These are phyloP conservation scores for Mya arenaria DNA, from an alignment of 1,140 invertebrate species.

Conservation along the genomic window DNA sequence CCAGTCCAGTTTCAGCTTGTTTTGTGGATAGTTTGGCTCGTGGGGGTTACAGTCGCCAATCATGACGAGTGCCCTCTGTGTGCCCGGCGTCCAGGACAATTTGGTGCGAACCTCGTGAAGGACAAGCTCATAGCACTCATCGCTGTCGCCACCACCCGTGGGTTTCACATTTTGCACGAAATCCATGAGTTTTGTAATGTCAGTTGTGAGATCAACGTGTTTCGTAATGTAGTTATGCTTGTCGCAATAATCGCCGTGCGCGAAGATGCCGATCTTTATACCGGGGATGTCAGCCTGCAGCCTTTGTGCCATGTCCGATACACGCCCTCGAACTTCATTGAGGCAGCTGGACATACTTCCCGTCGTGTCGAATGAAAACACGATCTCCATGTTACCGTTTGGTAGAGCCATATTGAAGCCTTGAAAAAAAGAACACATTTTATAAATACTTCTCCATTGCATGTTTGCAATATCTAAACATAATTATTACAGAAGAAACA, in stretches of 20 bases:
- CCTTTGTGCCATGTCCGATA: slow-evolving; percentile 71
- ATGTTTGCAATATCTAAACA: no score
- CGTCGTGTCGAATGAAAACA: slow-evolving; percentile 79
- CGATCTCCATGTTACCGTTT: slow-evolving; percentile 74
- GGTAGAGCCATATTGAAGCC: slow-evolving; percentile 64
- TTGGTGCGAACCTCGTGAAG: slow-evolving; percentile 65
- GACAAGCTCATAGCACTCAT: slow-evolving; percentile 75
- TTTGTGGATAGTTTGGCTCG: slow-evolving; percentile 59
- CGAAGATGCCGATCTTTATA: slow-evolving; percentile 64
- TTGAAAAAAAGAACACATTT: no score
- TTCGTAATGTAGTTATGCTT: slow-evolving; percentile 68
- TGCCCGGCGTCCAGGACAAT: slow-evolving; percentile 69
- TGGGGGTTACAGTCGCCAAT: slow-evolving; percentile 72
- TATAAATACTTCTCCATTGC: no score
- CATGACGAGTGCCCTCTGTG: slow-evolving; percentile 70
- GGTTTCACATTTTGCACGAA: slow-evolving; percentile 62
- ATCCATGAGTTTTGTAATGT: slow-evolving; percentile 59
- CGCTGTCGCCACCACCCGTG: slow-evolving; percentile 63
- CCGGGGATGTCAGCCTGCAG: slow-evolving; percentile 64
- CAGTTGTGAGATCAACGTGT: slow-evolving; percentile 64
- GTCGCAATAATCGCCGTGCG: slow-evolving; percentile 74
- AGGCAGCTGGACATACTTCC: slow-evolving; percentile 75
- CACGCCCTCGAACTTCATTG: slow-evolving; percentile 66
- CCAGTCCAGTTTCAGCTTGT: slow-evolving; percentile 71
- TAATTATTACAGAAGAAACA: no score